Conservation (phyloP, 2,113 vertebrate species). For the Antennarius striatus region DNA sequence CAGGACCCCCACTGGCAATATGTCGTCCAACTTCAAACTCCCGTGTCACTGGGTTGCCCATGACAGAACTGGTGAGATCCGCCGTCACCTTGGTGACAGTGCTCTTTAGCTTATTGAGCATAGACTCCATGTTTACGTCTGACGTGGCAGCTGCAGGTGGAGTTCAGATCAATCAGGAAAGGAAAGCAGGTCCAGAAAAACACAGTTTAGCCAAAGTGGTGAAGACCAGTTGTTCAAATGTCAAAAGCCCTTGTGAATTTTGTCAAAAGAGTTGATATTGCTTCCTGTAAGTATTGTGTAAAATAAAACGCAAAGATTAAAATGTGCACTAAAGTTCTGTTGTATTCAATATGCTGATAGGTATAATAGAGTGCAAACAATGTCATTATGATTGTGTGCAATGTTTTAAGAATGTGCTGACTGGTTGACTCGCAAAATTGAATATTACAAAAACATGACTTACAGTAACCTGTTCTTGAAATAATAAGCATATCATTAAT, state of each 20-base stretch:
- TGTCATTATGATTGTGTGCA: too few relatives aligned
- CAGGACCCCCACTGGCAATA: constrained; percentile 94
- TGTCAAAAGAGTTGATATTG: too few relatives aligned
- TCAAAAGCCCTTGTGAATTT: background rate
- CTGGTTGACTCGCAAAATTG: too few relatives aligned
- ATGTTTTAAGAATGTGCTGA: too few relatives aligned
- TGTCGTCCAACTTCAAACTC: constrained; percentile 97
- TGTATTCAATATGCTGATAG: background rate
- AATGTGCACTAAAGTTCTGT: constrained; percentile 8
- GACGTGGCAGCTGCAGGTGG: constrained; percentile 40
- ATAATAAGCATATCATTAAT: too few relatives aligned
- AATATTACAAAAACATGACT: background rate
- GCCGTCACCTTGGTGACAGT: constrained; percentile 98
- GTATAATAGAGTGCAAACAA: too few relatives aligned
- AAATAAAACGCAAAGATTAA: constrained; percentile 43
- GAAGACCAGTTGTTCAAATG: background rate
- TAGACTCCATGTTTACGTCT: constrained; percentile 90
- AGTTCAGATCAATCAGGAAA: constrained; percentile 8
- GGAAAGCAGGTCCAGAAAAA: background rate
- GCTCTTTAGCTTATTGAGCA: constrained; percentile 97
- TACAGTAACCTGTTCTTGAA: too few relatives aligned
- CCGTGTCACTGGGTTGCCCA: constrained; percentile 97
- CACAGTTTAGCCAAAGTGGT: background rate
- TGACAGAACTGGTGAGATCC: constrained; percentile 96
- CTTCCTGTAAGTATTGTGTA: too few relatives aligned